These are phyloP conservation scores for Daktulosphaira vitifoliae DNA, from an alignment of 1,140 invertebrate genomes.

Conservation along the genomic window DNA sequence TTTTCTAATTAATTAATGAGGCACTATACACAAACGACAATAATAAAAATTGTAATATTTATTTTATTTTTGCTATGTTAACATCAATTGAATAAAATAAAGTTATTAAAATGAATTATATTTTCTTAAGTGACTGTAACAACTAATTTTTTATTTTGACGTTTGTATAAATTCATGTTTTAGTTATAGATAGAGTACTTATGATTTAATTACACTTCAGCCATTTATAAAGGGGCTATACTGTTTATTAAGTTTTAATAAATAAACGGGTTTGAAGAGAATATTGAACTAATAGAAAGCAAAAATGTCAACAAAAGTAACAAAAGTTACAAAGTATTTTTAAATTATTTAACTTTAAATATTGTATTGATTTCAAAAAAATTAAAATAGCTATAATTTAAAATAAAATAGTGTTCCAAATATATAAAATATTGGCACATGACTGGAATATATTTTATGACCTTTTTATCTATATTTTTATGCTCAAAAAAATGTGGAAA, in stretches of 20 bases:
- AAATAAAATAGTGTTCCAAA: too few species aligned
- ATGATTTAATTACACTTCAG: constrained; percentile 11
- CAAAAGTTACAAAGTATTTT: too few species aligned
- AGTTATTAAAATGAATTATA: neutral
- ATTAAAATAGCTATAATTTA: neutral
- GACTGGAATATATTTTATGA: too few species aligned
- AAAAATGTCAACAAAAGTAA: constrained; percentile 2
- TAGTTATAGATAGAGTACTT: neutral
- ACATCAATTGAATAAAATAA: neutral
- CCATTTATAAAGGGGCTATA: constrained; percentile 1
- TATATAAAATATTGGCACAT: too few species aligned
- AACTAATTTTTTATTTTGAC: too few species aligned
- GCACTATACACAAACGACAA: neutral
- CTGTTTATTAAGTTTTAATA: neutral
- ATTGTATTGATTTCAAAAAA: neutral
- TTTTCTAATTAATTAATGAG: constrained; percentile 9
- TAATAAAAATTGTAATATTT: too few species aligned
- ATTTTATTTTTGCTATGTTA: too few species aligned
- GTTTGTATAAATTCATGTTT: neutral
- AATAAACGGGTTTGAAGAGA: neutral
- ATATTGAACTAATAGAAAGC: neutral
- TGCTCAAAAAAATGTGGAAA: too few species aligned
- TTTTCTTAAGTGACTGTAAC: too few species aligned
- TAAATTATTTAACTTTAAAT: neutral
- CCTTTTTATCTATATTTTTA: too few species aligned